Evolutionary conservation across 64 coral and sea anemone genomes (phyloP), one percentile per base, ranked within the genome.

Genomic region (Porites lutea): DNA sequence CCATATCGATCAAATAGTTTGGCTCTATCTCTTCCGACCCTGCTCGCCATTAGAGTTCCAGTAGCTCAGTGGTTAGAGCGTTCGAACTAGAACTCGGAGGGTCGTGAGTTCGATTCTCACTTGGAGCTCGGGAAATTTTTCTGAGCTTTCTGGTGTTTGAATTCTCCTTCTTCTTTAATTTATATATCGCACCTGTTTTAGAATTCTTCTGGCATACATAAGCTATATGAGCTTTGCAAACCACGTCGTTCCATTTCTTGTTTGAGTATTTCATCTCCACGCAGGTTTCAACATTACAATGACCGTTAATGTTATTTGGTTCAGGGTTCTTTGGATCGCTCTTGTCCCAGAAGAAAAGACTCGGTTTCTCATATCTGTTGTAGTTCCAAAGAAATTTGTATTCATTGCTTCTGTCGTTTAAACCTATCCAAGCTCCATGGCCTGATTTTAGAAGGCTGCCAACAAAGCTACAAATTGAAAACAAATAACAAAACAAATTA

Each of bases 201-300:
- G 73, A 77, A 46, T 72, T 70, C 49, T 87, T 91, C 78, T 94
- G 88, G 50, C 97, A 99, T 19, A 96, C 65, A 65, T 91, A 99
- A 16, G 75, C 87, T 77, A 89, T 91, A 27, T 96, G 94, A 2
- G 90, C 94, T 70, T 94, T 99, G 52, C 97, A 99, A 20, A 99
- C 94, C 37, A 92, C 94, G 8, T 99, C 97, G 65, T 99, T 99
- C 97, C 97, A 99, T 71, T 94, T 96, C 45, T 96, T 86, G 60
- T 92, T 99, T 37, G 72, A 58, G 46, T 69, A 77, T 65, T 96
- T 99, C 91, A 99, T 80, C 75, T 99, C 97, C 2, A 99, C 97
- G 22, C 97, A 99, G 47, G 77, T 99, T 54, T 99, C 97, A 8
- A 96, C 92, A 27, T 99, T 99, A 78, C 97, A 99, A 7, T 79